Conservation (phyloP, 2,888 invertebrate species). For the Koerneria pararmatus region DNA sequence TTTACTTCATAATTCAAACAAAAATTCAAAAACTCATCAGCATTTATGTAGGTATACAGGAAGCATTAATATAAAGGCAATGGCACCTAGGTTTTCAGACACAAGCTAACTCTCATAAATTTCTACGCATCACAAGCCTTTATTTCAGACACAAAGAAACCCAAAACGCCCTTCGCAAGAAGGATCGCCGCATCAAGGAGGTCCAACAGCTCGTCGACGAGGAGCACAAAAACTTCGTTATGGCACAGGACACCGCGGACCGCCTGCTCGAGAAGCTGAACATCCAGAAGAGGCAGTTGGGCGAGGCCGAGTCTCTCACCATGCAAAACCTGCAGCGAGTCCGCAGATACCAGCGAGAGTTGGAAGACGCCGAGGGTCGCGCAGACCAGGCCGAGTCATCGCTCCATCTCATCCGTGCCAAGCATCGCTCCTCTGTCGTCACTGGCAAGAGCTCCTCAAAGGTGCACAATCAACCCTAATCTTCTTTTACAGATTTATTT, state of each 20-base stretch:
- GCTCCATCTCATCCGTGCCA: slow-evolving; percentile 88
- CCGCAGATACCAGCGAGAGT: slow-evolving; percentile 93
- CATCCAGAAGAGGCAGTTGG: slow-evolving; percentile 91
- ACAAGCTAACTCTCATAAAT: not conserved
- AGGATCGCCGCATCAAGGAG: slow-evolving; percentile 93
- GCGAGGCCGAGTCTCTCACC: slow-evolving; percentile 72
- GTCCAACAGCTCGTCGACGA: slow-evolving; percentile 77
- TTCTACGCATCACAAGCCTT: too few species aligned
- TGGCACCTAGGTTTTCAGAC: too few species aligned
- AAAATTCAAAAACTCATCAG: too few species aligned
- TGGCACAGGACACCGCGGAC: slow-evolving; percentile 75
- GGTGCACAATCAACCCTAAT: too few species aligned
- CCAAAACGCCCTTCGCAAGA: slow-evolving; percentile 93
- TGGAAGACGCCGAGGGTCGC: slow-evolving; percentile 86
- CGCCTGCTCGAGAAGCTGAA: slow-evolving; percentile 74
- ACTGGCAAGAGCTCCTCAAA: slow-evolving; percentile 42
- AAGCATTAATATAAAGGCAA: too few species aligned
- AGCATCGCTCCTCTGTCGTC: slow-evolving; percentile 72
- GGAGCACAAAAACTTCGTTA: slow-evolving; percentile 87
- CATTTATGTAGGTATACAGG: too few species aligned
- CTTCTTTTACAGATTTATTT: too few species aligned
- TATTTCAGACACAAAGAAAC: slow-evolving; percentile 81
- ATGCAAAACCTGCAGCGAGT: slow-evolving; percentile 85
- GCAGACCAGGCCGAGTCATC: slow-evolving; percentile 78
- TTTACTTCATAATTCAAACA: too few species aligned